Evolutionary conservation across 1,140 invertebrate species (phyloP).

Genomic region (Melanaphis sacchari): DNA sequence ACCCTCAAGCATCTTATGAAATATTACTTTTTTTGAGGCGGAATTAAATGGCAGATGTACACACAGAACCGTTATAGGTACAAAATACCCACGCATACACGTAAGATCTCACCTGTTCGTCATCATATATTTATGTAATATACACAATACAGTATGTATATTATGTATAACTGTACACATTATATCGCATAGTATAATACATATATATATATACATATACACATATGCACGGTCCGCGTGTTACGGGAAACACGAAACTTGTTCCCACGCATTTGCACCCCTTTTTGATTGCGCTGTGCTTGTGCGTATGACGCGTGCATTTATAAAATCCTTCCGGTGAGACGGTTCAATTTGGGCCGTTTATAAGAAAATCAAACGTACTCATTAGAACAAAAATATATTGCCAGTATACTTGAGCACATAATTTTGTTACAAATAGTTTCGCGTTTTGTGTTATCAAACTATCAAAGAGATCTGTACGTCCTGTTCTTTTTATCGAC

Average conservation of each 20-base stretch:
- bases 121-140: slow-evolving; percentile 3
- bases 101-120: slow-evolving; percentile 39
- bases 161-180: neutral
- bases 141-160: neutral
- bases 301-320: neutral
- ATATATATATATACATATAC: neutral
- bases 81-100: neutral
- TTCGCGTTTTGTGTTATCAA: neutral
- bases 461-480: neutral
- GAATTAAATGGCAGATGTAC: slow-evolving; percentile 50
- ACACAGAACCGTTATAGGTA: slow-evolving; percentile 39
- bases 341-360: neutral
- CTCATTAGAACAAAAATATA: neutral
- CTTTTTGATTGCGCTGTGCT: neutral
- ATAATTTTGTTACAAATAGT: neutral
- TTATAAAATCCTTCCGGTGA: slow-evolving; percentile 31
- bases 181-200: neutral
- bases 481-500: neutral
- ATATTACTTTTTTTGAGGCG: slow-evolving; percentile 22
- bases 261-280: slow-evolving; percentile 49
- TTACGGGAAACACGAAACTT: neutral
- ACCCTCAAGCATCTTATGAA: neutral
- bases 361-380: neutral
- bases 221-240: neutral
- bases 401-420: neutral